phyloP scores from a whole-genome alignment of 2,113 vertebrate genomes.

The Cryptotis parvus region DNA sequence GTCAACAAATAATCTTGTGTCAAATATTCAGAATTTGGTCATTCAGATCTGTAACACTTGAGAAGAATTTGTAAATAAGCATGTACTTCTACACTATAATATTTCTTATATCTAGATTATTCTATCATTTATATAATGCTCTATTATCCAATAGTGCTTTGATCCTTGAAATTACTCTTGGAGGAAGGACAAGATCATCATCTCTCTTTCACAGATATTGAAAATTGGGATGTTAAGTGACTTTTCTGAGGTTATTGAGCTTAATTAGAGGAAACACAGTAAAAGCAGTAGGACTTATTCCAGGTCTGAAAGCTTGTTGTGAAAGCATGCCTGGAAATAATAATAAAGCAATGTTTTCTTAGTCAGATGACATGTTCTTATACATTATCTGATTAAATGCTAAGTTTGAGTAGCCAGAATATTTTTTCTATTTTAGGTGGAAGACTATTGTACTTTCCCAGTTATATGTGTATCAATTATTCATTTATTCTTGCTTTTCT shows the following conservation, averaged over 20 bases:
- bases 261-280: neutral
- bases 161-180: conserved; percentile 41
- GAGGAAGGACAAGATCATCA: neutral
- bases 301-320: neutral
- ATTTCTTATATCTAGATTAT: conserved; percentile 40
- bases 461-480: conserved; percentile 16
- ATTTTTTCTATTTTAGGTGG: neutral
- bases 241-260: neutral
- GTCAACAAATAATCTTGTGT: neutral
- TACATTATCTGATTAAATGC: neutral
- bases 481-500: neutral
- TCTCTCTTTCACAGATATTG: conserved; percentile 43
- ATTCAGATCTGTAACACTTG: neutral
- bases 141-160: conserved; percentile 60
- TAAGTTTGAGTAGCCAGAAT: neutral
- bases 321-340: neutral
- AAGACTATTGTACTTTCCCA: neutral
- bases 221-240: conserved; percentile 36
- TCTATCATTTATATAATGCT: neutral
- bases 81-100: neutral
- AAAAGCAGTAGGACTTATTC: neutral
- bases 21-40: conserved; percentile 20
- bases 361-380: neutral
- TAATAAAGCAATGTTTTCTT: neutral
- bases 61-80: conserved; percentile 24